Percentiles rank a stretch among this genome's conserved stretches.
Conservation (phyloP, 2,888 invertebrate genomes). For the Amblyteles armatorius region DNA sequence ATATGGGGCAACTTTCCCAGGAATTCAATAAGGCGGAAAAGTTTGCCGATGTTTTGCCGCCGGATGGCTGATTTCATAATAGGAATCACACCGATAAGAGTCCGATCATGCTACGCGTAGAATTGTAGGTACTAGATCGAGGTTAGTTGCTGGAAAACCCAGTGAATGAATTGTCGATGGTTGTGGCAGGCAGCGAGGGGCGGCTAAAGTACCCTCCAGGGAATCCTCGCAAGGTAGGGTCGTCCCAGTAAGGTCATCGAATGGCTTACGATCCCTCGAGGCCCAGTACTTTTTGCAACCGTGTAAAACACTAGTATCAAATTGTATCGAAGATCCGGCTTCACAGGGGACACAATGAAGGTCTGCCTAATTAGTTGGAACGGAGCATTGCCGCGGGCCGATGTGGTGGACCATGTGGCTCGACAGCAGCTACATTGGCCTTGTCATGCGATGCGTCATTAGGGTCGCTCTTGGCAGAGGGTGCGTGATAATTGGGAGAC, state of each 20-base stretch:
- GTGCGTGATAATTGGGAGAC: slow-evolving; percentile 10
- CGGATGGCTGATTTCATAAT: slow-evolving; percentile 56
- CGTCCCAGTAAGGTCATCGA: slow-evolving; percentile 41
- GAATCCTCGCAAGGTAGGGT: slow-evolving; percentile 54
- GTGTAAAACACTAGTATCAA: slow-evolving; percentile 60
- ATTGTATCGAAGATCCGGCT: slow-evolving; percentile 56
- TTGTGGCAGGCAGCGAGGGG: not conserved
- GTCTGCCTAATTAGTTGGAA: slow-evolving; percentile 61
- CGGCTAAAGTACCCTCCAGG: slow-evolving; percentile 24
- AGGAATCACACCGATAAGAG: slow-evolving; percentile 39
- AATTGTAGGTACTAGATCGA: not conserved
- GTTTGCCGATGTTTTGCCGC: not conserved
- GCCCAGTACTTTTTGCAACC: slow-evolving; percentile 45
- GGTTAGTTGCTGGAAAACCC: slow-evolving; percentile 18
- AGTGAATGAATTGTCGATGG: slow-evolving; percentile 16
- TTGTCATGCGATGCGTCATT: slow-evolving; percentile 1
- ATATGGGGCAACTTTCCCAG: slow-evolving; percentile 12
- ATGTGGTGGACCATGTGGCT: not conserved
- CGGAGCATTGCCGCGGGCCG: slow-evolving; percentile 11
- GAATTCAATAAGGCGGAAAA: not conserved
- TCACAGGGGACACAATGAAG: slow-evolving; percentile 43
- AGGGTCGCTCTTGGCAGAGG: not conserved
- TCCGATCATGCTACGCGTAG: slow-evolving; percentile 13
- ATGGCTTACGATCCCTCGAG: slow-evolving; percentile 56
- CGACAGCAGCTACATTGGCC: not conserved